These are phyloP conservation scores for Platycnemis pennipes DNA, from an alignment of 2,888 invertebrate genomes.

Conservation along the genomic window DNA sequence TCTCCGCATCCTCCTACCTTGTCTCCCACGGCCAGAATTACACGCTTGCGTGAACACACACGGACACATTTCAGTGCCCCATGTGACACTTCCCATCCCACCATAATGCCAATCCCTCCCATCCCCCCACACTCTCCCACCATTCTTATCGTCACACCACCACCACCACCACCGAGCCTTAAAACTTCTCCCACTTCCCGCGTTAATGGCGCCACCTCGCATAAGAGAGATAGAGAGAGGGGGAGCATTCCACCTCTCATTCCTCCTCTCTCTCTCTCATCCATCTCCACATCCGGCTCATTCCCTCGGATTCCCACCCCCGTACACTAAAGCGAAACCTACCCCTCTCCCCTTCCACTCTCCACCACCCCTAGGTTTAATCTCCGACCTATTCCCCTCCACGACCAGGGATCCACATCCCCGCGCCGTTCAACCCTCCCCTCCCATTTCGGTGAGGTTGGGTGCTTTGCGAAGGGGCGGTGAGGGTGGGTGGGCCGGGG, in stretches of 20 bases:
- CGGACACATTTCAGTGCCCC: background rate
- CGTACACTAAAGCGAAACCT: too few relatives aligned
- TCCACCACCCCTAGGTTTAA: background rate
- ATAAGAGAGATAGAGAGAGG: background rate
- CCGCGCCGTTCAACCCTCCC: background rate
- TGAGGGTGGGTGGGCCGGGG: background rate
- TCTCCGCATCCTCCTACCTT: background rate
- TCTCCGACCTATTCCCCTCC: slow-evolving; percentile 43
- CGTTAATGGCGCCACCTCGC: slow-evolving; percentile 49
- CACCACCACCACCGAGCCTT: background rate
- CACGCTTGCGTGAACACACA: background rate
- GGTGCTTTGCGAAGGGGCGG: background rate
- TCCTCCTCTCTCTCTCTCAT: slow-evolving; percentile 36
- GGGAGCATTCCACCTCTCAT: slow-evolving; percentile 14
- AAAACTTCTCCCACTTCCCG: slow-evolving; percentile 21
- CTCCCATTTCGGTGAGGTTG: background rate
- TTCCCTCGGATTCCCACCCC: slow-evolving; percentile 11
- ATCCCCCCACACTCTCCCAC: background rate
- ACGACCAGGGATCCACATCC: too few relatives aligned
- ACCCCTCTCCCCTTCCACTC: background rate
- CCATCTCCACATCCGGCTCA: slow-evolving; percentile 38
- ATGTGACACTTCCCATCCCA: background rate
- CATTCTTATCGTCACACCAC: background rate
- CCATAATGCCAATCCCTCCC: background rate
- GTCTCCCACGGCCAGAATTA: background rate